phyloP scores from a whole-genome alignment of 2,797 vertebrate species.

The Glossophaga mutica region DNA sequence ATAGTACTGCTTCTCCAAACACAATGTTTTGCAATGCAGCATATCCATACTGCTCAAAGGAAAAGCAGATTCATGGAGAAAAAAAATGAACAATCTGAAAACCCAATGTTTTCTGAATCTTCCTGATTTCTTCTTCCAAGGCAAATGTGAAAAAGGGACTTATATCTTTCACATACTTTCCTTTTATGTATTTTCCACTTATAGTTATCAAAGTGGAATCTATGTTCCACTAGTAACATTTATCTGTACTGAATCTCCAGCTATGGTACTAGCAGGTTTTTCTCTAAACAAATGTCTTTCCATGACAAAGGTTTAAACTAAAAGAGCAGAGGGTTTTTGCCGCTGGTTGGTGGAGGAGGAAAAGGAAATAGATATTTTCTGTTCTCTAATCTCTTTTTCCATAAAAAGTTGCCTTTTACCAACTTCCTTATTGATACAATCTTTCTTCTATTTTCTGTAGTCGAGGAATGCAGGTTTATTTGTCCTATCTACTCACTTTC shows the following conservation, averaged over 20 bases:
- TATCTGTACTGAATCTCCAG: background rate
- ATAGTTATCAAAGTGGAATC: background rate
- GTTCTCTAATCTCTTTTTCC: background rate
- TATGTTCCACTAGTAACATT: background rate
- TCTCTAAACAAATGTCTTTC: background rate
- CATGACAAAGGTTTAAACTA: background rate
- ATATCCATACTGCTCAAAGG: background rate
- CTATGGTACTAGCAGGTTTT: background rate
- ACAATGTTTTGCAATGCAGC: background rate
- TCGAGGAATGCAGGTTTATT: background rate
- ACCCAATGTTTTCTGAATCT: background rate
- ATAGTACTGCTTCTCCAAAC: conserved; percentile 6
- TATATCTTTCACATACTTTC: background rate
- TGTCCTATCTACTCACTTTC: background rate
- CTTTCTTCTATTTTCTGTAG: background rate
- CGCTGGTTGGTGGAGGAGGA: background rate
- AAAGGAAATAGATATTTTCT: background rate
- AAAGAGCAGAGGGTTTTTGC: background rate
- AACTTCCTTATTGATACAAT: background rate
- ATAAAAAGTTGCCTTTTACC: background rate
- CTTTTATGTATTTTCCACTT: background rate
- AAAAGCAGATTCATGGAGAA: conserved; percentile 26
- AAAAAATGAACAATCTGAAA: background rate
- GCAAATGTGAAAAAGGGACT: conserved; percentile 23
- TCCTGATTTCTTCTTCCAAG: background rate